These are phyloP conservation scores for Cladorhizidae sp. DNA, from an alignment of 37 sponge, comb jelly and placozoan species.

Conservation along the genomic window DNA sequence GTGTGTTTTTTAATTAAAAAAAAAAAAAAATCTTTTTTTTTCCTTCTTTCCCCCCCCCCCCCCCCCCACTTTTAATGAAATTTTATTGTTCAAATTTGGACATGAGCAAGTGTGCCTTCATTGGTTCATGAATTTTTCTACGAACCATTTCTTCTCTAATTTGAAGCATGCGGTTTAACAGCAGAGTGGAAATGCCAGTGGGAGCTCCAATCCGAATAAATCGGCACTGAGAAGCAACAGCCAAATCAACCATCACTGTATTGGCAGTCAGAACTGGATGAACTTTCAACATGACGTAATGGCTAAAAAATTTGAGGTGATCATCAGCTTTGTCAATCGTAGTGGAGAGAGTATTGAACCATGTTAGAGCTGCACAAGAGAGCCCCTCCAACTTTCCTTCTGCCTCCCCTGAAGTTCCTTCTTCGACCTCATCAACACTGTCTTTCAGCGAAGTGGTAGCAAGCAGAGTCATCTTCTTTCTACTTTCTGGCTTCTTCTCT, in stretches of 20 bases:
- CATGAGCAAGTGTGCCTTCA: conserved; percentile 20
- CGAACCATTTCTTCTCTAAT: conserved; percentile 38
- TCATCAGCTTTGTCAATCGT: conserved; percentile 11
- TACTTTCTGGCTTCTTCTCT: neutral
- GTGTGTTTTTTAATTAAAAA: no score
- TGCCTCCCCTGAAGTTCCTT: neutral
- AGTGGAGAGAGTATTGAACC: conserved; percentile 20
- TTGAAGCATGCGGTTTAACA: conserved; percentile 36
- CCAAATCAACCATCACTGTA: conserved; percentile 42
- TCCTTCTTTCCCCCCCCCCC: no score
- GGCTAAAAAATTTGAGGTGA: neutral
- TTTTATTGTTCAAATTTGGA: neutral
- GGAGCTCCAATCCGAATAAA: conserved; percentile 54
- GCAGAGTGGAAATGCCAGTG: conserved; percentile 28
- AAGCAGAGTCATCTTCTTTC: neutral
- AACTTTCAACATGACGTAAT: conserved; percentile 36
- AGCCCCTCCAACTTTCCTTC: neutral
- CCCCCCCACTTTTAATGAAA: no score
- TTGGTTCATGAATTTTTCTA: conserved; percentile 43
- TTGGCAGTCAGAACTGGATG: conserved; percentile 32
- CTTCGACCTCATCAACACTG: neutral
- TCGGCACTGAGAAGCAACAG: conserved; percentile 55
- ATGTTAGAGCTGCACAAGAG: conserved; percentile 44
- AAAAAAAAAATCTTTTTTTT: no score
- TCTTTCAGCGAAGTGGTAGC: no score